These are phyloP conservation scores for Caenorhabditis tropicalis DNA, from an alignment of 1,140 invertebrate genomes.

Conservation along the genomic window DNA sequence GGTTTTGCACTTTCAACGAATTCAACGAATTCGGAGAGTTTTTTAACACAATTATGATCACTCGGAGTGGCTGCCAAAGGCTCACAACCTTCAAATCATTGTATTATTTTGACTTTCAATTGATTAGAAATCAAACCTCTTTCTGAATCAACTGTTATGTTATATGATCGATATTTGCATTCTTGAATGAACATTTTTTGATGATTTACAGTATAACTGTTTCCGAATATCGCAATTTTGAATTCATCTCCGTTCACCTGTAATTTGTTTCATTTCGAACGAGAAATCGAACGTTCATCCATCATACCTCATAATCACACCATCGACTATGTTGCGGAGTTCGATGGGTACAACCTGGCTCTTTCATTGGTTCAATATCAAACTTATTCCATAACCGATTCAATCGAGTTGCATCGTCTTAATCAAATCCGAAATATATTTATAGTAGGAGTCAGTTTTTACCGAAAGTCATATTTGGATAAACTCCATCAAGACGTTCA, in stretches of 20 bases:
- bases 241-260: not conserved
- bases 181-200: slow-evolving; percentile 20
- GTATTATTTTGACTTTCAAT: too few relatives aligned
- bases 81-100: not conserved
- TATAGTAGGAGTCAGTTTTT: too few relatives aligned
- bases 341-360: not conserved
- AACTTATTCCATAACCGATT: not conserved
- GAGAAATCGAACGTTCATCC: too few relatives aligned
- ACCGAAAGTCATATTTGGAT: too few relatives aligned
- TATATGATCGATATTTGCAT: slow-evolving; percentile 2
- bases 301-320: slow-evolving; percentile 34
- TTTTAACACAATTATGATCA: not conserved
- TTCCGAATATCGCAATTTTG: slow-evolving; percentile 12
- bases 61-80: not conserved
- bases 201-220: slow-evolving; percentile 2
- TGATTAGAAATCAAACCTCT: not conserved
- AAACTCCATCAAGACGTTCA: too few relatives aligned
- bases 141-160: not conserved
- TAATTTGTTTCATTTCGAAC: too few relatives aligned
- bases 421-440: not conserved
- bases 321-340: slow-evolving; percentile 11
- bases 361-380: not conserved
- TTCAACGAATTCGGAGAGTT: not conserved
- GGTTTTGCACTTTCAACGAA: slow-evolving; percentile 10
- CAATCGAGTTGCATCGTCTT: not conserved